Percentiles rank a stretch among this genome's conserved stretches.
Evolutionary conservation across 35 echinoderm and acorn worm genomes (phyloP).

Genomic region (Patiria miniata): DNA sequence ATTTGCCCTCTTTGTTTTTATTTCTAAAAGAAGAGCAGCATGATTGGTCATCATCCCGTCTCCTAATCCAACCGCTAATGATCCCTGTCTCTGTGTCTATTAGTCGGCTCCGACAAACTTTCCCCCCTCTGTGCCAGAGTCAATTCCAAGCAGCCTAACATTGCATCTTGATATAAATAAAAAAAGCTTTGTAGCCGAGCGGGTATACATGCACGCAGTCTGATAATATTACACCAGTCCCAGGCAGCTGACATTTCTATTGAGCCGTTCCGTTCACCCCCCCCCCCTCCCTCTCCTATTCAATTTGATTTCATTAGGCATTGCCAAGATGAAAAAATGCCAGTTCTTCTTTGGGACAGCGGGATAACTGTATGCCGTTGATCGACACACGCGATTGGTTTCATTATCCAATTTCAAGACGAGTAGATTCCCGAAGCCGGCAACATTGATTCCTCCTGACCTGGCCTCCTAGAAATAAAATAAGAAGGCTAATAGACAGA

Average conservation of each 20-base stretch:
- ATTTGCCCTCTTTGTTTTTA: neutral
- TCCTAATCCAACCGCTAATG: neutral
- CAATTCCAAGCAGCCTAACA: neutral
- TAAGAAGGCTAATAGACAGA: neutral
- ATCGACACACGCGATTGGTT: constrained; percentile 24
- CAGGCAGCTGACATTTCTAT: constrained; percentile 17
- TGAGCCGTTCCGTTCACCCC: neutral
- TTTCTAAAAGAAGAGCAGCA: constrained; percentile 8
- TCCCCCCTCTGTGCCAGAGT: neutral
- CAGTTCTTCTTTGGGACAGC: neutral
- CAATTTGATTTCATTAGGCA: neutral
- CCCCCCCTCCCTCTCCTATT: neutral
- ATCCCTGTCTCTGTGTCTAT: constrained; percentile 14
- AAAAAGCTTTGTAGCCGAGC: neutral
- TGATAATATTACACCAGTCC: neutral
- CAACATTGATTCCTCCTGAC: constrained; percentile 14
- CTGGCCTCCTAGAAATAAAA: constrained; percentile 6
- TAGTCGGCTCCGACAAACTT: neutral
- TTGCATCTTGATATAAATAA: neutral
- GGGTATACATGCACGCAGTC: neutral
- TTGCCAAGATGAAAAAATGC: neutral
- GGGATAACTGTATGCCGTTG: constrained; percentile 14
- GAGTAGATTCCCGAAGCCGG: neutral
- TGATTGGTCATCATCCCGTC: neutral
- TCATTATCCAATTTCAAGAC: constrained; percentile 14